Base-by-base conservation (phyloP, 2,888 invertebrate genomes). In the Himalopsyche anomala region DNA sequence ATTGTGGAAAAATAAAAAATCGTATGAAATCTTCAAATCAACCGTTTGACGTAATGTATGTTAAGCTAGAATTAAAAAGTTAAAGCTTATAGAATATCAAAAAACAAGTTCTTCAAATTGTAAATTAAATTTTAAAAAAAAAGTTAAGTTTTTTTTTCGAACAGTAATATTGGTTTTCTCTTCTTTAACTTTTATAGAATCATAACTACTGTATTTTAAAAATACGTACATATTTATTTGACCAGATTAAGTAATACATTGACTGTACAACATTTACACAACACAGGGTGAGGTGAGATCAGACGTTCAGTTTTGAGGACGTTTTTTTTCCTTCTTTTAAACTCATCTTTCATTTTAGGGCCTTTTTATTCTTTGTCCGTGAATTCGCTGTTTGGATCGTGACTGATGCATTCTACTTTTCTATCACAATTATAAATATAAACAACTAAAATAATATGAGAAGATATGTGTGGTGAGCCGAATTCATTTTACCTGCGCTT, bases 361-460 rank as follows among this genome's bases (percentile, higher is more conserved):
- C 55, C 82, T 81, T 82, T 81, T 85, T 56, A 55, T 81, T 81
- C 82, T 82, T 62, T 62, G 56, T 56, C n/a, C 28, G 42, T 54
- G 40, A 81, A 69, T 82, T 81, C 69, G 83, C 40, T 56, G 38
- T 56, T 85, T 69, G 81, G 85, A 82, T 85, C 82, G 85, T 85
- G 85, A 85, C 85, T 85, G 85, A 85, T 85, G 62, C 85, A 85
- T 85, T 82, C 85, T 81, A 85, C 69, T 85, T 85, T 81, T 85
- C 85, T 85, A 85, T 81, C 84, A 84, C 84, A 84, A 84, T 69
- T 74, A 84, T 74, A 80, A 80, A 80, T 42, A 84, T 84, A 69
- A 74, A 84, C 62, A 54, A 51, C 84, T 55, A 62, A 19, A 19
- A 62, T 62, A 62, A 62, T 28, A 62, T 19, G 5, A 56, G 74